Conservation (phyloP, 2,888 invertebrate genomes). For the Steinernema carpocapsae region DNA sequence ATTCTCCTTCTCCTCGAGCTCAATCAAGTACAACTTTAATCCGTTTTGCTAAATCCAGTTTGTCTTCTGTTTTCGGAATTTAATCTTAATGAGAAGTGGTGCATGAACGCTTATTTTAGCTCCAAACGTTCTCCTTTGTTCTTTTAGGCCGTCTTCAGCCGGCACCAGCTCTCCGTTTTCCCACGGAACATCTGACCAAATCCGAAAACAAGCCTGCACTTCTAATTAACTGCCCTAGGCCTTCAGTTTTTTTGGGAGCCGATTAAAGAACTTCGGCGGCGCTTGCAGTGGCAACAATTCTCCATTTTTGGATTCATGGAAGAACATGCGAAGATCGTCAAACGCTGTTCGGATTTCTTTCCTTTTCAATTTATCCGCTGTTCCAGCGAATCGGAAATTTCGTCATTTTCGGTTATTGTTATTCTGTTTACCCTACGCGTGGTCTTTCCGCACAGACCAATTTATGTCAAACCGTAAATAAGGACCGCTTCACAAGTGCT, state of each 20-base stretch:
- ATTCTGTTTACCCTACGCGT: no score
- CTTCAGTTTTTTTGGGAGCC: not conserved
- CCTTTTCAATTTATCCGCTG: no score
- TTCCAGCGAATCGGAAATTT: no score
- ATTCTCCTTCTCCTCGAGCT: not conserved
- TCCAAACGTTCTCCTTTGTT: not conserved
- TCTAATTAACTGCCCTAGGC: not conserved
- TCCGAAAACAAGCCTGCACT: not conserved
- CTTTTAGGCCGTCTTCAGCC: not conserved
- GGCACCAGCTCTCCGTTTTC: not conserved
- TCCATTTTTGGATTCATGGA: no score
- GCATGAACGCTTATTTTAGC: not conserved
- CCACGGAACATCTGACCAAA: not conserved
- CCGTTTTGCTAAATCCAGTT: not conserved
- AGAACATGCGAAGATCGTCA: no score
- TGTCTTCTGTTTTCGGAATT: not conserved
- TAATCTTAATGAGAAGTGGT: not conserved
- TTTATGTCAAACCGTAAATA: no score
- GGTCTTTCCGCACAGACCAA: no score
- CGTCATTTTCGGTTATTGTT: no score
- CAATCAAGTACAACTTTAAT: not conserved
- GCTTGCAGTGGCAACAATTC: no score
- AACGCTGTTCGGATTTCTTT: no score
- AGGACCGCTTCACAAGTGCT: no score
- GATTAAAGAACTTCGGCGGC: not conserved